A percentile compares a stretch with the other conserved stretches of the same genome.
These are phyloP conservation scores for Phasia obesa DNA, from an alignment of 2,888 invertebrate species.

Conservation along the genomic window DNA sequence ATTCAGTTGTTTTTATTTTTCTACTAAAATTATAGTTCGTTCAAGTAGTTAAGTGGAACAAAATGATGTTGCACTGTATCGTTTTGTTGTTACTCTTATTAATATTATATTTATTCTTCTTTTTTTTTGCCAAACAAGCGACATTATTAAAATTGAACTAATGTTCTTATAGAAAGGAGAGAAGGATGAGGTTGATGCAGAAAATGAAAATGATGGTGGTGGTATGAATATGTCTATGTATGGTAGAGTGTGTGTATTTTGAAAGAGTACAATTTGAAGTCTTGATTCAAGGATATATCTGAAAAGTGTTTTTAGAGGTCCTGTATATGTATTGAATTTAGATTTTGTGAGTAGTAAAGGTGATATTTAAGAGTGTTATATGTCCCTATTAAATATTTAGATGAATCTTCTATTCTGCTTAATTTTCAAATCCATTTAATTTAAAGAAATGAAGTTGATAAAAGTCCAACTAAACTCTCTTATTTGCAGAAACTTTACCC, in stretches of 20 bases:
- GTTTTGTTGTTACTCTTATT: constrained; percentile 44
- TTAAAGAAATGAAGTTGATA: no score
- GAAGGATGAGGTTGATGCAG: constrained; percentile 18
- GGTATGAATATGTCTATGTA: constrained; percentile 24
- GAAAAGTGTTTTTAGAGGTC: no score
- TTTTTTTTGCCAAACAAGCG: constrained; percentile 35
- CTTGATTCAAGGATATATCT: background rate
- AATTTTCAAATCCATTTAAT: background rate
- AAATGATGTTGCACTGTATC: constrained; percentile 64
- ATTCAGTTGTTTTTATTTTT: constrained; percentile 5
- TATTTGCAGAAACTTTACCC: no score
- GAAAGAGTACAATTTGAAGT: background rate
- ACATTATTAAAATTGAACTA: constrained; percentile 70
- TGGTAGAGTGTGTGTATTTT: background rate
- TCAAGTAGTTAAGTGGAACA: constrained; percentile 69
- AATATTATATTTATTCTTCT: background rate
- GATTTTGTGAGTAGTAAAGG: no score
- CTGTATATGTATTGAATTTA: no score
- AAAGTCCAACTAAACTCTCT: no score
- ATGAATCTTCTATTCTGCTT: background rate
- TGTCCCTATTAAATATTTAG: no score
- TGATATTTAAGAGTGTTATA: no score
- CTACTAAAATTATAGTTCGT: constrained; percentile 57
- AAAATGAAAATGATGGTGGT: constrained; percentile 32
- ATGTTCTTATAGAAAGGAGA: constrained; percentile 53